Percentiles rank a stretch among this genome's conserved stretches.
Evolutionary conservation across 2,888 invertebrate species (phyloP).

Genomic region (Piscicola geometra): DNA sequence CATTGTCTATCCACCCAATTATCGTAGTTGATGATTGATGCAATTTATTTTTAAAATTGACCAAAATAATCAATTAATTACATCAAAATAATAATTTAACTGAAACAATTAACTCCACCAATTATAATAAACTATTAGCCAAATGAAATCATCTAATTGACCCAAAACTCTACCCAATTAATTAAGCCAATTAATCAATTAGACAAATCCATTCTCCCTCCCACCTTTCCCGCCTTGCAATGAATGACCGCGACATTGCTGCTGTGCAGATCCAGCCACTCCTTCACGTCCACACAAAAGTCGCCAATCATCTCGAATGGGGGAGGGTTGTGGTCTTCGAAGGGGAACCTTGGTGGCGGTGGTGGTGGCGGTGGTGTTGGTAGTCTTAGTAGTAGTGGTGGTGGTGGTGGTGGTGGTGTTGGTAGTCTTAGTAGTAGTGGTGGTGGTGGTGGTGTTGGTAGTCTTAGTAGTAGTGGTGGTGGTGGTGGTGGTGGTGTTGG

Average conservation of each 20-base stretch:
- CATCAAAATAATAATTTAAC: background rate
- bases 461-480: too few species aligned
- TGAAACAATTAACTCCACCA: background rate
- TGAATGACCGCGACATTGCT: constrained; percentile 91
- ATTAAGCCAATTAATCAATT: background rate
- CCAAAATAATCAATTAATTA: too few species aligned
- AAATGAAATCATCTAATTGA: background rate
- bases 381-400: too few species aligned
- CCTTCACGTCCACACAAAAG: constrained; percentile 87
- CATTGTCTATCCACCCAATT: too few species aligned
- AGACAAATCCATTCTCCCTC: too few species aligned
- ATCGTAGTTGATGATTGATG: too few species aligned
- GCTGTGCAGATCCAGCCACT: constrained; percentile 71
- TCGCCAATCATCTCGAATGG: constrained; percentile 82
- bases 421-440: too few species aligned
- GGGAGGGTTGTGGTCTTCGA: constrained; percentile 97
- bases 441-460: too few species aligned
- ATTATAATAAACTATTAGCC: background rate
- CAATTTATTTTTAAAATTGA: too few species aligned
- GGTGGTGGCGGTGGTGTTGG: too few species aligned
- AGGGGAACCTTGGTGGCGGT: constrained; percentile 72
- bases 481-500: too few species aligned
- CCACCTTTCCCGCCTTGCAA: constrained; percentile 96
- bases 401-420: too few species aligned
- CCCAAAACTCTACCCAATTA: background rate